Evolutionary conservation across 2,888 invertebrate species (phyloP).

Genomic region (Heliconius hortense): DNA sequence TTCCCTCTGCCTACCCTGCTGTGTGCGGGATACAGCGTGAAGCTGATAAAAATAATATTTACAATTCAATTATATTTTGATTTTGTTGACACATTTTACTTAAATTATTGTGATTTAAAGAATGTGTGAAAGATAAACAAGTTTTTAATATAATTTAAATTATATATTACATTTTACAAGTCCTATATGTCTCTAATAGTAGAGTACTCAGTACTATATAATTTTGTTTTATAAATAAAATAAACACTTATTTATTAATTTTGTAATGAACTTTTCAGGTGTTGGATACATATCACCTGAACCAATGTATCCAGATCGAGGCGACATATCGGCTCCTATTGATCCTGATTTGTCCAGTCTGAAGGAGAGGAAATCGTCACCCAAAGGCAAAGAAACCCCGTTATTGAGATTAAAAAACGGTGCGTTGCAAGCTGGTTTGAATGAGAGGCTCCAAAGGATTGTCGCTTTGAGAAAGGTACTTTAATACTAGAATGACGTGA

Average conservation of each 20-base stretch:
- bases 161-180: too few species aligned
- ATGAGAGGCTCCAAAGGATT: conserved; percentile 80
- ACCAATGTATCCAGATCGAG: conserved; percentile 83
- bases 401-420: conserved; percentile 85
- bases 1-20: too few species aligned
- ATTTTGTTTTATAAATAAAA: background rate
- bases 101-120: too few species aligned
- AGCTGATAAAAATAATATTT: too few species aligned
- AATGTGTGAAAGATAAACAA: too few species aligned
- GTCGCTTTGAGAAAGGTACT: conserved; percentile 74
- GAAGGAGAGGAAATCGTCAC: conserved; percentile 54
- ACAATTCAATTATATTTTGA: too few species aligned
- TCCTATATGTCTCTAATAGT: too few species aligned
- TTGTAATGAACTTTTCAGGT: conserved; percentile 51
- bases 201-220: too few species aligned
- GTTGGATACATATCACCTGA: conserved; percentile 84
- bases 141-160: too few species aligned
- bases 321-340: conserved; percentile 71
- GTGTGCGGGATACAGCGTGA: too few species aligned
- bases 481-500: background rate
- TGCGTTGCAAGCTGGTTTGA: conserved; percentile 84
- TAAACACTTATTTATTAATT: background rate
- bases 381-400: conserved; percentile 63
- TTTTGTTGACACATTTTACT: too few species aligned
- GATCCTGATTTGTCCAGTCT: conserved; percentile 60